Evolutionary conservation across 2,888 invertebrate species (phyloP), one percentile per base, ranked within the genome.

Genomic region (Scaptomyza reducta): DNA sequence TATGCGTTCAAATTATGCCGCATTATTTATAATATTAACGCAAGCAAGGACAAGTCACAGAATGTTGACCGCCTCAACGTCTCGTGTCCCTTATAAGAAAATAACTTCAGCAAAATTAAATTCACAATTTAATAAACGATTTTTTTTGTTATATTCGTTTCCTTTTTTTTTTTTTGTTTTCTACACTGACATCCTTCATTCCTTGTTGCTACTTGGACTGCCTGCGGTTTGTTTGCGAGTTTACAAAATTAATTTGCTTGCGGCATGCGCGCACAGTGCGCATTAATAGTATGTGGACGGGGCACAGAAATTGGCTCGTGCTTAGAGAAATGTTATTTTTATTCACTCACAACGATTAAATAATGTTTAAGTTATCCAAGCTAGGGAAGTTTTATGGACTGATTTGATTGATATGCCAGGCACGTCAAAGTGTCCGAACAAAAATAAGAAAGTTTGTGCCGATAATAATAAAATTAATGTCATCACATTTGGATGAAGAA

Each of bases 221-320:
- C 53, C 54, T 72, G 86, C 46, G 79, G 83, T 65, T 68, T 65
- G 66, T 67, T 70, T 60, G 81, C 65, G 72, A 74, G 70, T 81
- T 82, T 84, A 77, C 71, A 66, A 82, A 75, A 82, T 84, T 81
- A 87, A 87, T 87, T 82, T 87, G 70, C 78, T 63, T 75, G 75
- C 53, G 73, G 85, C 65, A 44, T 46, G 42, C 53, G 40, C 38
- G 42, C 38, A 46, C 57, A 57, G 49, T 57, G 14, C n/a, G 44
- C 25, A 25, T 50, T 50, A 58, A 58, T 35, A 41, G 27, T 38
- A 42, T 60, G 27, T 60, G 63, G 60, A 25, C 40, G 41, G 59
- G 31, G 51, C 31, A 40, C 38, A 38, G 6, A 35, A 13, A 35
- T 5, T 5, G 3, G 31, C 31, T 33, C 13, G 33, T n/a, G 25